These are phyloP conservation scores for Phorcus lineatus DNA, from an alignment of 2,888 invertebrate genomes.

Conservation along the genomic window DNA sequence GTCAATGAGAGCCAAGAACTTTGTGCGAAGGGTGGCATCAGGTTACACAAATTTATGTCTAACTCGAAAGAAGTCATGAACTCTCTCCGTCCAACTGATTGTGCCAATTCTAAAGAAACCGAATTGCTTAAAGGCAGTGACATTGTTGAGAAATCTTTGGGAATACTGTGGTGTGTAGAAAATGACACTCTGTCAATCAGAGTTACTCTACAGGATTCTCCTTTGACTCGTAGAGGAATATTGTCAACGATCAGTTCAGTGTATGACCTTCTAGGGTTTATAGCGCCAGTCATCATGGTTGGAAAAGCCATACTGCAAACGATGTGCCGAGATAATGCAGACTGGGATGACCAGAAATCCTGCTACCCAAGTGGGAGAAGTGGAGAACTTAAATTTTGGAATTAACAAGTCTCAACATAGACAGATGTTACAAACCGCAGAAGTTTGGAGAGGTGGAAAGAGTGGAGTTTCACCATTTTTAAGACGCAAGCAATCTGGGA, in stretches of 20 bases:
- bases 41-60: slow-evolving; percentile 48
- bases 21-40: slow-evolving; percentile 40
- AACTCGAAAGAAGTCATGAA: too few relatives aligned
- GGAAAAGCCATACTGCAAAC: slow-evolving; percentile 48
- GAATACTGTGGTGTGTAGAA: slow-evolving; percentile 51
- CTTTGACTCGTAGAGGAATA: slow-evolving; percentile 44
- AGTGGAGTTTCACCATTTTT: slow-evolving; percentile 46
- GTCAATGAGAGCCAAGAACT: slow-evolving; percentile 31
- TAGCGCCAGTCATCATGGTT: slow-evolving; percentile 45
- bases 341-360: slow-evolving; percentile 50
- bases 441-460: slow-evolving; percentile 37
- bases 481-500: slow-evolving; percentile 42
- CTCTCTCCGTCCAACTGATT: slow-evolving; percentile 32
- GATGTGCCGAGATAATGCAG: slow-evolving; percentile 36
- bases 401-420: slow-evolving; percentile 22
- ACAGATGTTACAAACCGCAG: slow-evolving; percentile 39
- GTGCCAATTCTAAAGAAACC: slow-evolving; percentile 30
- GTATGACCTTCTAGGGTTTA: slow-evolving; percentile 48
- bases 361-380: slow-evolving; percentile 36
- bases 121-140: slow-evolving; percentile 26
- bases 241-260: slow-evolving; percentile 44
- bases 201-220: slow-evolving; percentile 36
- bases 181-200: slow-evolving; percentile 44
- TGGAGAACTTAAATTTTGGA: slow-evolving; percentile 35
- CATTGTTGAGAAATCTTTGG: slow-evolving; percentile 43